Percentiles rank a stretch among this genome's conserved stretches.
Evolutionary conservation across 2,888 invertebrate genomes (phyloP).

Genomic region (Polydesmus complanatus): DNA sequence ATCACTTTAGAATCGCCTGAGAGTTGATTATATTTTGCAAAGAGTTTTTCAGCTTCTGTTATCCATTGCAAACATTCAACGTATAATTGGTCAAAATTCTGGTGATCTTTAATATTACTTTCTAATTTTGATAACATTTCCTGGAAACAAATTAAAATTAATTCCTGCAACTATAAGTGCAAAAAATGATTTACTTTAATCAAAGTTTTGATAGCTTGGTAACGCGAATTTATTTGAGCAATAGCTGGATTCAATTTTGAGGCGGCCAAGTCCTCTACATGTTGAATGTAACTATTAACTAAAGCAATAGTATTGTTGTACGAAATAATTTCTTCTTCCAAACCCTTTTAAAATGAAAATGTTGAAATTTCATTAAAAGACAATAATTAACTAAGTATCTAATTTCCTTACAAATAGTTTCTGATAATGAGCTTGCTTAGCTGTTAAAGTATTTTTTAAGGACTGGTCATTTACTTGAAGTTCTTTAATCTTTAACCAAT

Average conservation of each 20-base stretch:
- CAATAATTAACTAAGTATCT: background rate
- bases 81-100: constrained; percentile 59
- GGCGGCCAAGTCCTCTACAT: constrained; percentile 48
- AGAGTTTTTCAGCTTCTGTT: constrained; percentile 51
- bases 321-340: constrained; percentile 53
- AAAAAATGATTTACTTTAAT: constrained; percentile 41
- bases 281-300: constrained; percentile 52
- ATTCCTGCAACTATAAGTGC: background rate
- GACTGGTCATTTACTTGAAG: constrained; percentile 75
- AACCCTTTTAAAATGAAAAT: constrained; percentile 26
- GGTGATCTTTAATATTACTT: constrained; percentile 72
- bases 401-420: constrained; percentile 44
- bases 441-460: constrained; percentile 66
- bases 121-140: constrained; percentile 72
- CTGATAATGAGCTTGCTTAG: constrained; percentile 62
- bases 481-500: constrained; percentile 77
- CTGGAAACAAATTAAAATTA: constrained; percentile 23
- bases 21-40: constrained; percentile 64
- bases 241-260: constrained; percentile 57
- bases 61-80: constrained; percentile 61
- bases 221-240: constrained; percentile 63
- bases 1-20: constrained; percentile 71
- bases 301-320: constrained; percentile 53
- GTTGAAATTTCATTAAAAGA: background rate
- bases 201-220: constrained; percentile 63